Evolutionary conservation across 2,797 vertebrate genomes (phyloP).

Genomic region (Carduelis carduelis): DNA sequence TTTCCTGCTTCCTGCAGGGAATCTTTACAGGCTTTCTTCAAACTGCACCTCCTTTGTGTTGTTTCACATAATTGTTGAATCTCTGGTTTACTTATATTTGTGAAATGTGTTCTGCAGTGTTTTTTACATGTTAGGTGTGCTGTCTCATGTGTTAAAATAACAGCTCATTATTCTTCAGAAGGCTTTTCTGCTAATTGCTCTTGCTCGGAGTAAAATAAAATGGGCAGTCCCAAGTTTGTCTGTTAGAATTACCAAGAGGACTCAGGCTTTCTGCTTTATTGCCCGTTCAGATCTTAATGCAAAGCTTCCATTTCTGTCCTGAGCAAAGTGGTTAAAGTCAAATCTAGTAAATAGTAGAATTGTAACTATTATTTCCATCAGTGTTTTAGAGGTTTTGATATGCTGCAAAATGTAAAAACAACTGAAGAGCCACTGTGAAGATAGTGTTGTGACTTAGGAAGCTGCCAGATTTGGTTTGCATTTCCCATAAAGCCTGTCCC

Average conservation of each 20-base stretch:
- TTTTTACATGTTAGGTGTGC: not conserved
- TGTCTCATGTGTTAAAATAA: constrained; percentile 41
- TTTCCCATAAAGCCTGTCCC: not conserved
- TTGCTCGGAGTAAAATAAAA: not conserved
- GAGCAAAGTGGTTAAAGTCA: not conserved
- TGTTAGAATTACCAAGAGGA: not conserved
- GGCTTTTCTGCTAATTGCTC: not conserved
- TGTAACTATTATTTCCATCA: not conserved
- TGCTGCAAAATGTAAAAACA: not conserved
- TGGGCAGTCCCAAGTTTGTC: not conserved
- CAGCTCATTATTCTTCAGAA: not conserved
- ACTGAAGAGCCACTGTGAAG: not conserved
- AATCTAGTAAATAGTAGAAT: not conserved
- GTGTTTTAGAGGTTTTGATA: not conserved
- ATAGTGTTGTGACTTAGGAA: not conserved
- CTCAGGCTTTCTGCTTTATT: not conserved
- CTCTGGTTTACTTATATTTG: constrained; percentile 24
- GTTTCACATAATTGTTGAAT: not conserved
- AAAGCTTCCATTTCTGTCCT: not conserved
- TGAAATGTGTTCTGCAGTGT: constrained; percentile 14
- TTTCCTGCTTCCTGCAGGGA: constrained; percentile 69
- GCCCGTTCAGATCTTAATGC: not conserved
- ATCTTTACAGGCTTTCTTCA: constrained; percentile 59
- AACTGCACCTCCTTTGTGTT: constrained; percentile 30
- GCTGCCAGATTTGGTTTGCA: not conserved